A percentile compares a stretch with the other conserved stretches of the same genome.
Evolutionary conservation across 1,140 invertebrate genomes (phyloP).

Genomic region (Drosophila ananassae): DNA sequence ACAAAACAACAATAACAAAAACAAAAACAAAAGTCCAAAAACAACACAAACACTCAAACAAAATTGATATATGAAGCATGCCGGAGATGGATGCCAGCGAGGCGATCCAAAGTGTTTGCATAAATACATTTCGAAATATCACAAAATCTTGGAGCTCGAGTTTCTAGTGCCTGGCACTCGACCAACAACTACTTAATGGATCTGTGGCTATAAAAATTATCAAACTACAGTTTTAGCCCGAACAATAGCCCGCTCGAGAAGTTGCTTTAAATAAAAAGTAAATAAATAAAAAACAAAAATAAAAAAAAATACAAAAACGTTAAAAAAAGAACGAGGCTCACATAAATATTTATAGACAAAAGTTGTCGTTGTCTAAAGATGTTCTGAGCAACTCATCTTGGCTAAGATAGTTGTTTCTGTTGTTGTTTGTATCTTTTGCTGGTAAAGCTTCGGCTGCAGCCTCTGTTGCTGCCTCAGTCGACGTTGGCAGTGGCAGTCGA

Average conservation of each 20-base stretch:
- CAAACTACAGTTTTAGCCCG: slow-evolving; percentile 60
- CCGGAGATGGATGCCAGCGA: slow-evolving; percentile 64
- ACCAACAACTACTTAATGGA: slow-evolving; percentile 47
- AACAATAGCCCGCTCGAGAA: slow-evolving; percentile 32
- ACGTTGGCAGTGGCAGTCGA: slow-evolving; percentile 8
- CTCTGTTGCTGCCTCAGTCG: slow-evolving; percentile 14
- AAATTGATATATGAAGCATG: slow-evolving; percentile 75
- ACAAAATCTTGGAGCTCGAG: slow-evolving; percentile 45
- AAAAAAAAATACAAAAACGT: slow-evolving; percentile 1
- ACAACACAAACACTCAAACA: slow-evolving; percentile 37
- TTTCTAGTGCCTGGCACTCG: slow-evolving; percentile 70
- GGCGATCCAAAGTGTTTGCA: slow-evolving; percentile 66
- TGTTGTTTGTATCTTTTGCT: not conserved
- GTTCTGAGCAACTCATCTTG: slow-evolving; percentile 55
- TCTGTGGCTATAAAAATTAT: slow-evolving; percentile 64
- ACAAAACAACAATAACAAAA: slow-evolving; percentile 18
- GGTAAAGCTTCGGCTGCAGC: slow-evolving; percentile 37
- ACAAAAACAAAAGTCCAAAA: slow-evolving; percentile 13
- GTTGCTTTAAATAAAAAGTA: slow-evolving; percentile 72
- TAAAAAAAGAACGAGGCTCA: slow-evolving; percentile 31
- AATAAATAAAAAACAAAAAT: slow-evolving; percentile 64
- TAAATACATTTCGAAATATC: slow-evolving; percentile 66
- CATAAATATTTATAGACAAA: slow-evolving; percentile 77
- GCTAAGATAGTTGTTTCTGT: slow-evolving; percentile 11
- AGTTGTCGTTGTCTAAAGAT: slow-evolving; percentile 67